phyloP scores from a whole-genome alignment of 1,140 invertebrate genomes.

The Apis florea region DNA sequence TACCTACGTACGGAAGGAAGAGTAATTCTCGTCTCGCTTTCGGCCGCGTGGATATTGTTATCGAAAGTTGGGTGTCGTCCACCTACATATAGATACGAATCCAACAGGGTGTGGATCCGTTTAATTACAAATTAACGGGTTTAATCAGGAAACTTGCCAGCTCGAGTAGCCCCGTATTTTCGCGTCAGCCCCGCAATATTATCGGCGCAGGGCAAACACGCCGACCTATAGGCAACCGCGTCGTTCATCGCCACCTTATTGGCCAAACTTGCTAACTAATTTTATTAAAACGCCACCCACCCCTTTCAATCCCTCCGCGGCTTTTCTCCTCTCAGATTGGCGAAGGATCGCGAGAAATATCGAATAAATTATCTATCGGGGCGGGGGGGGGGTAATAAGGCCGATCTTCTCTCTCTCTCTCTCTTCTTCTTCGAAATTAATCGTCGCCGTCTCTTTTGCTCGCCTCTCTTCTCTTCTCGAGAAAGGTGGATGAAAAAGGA shows the following conservation, averaged over 20 bases:
- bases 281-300: conserved; percentile 68
- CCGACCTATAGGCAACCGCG: conserved; percentile 55
- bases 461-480: too few species aligned
- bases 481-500: neutral
- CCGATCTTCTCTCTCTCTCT: too few species aligned
- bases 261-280: conserved; percentile 71
- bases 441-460: too few species aligned
- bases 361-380: too few species aligned
- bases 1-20: too few species aligned
- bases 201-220: conserved; percentile 59
- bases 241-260: conserved; percentile 70
- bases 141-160: conserved; percentile 74
- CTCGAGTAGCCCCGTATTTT: conserved; percentile 67
- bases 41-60: too few species aligned
- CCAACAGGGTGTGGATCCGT: too few species aligned
- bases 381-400: too few species aligned
- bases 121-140: conserved; percentile 75
- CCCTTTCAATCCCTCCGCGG: neutral
- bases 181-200: conserved; percentile 68
- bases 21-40: too few species aligned
- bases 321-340: neutral
- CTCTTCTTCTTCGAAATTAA: neutral
- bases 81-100: too few species aligned
- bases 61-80: too few species aligned
- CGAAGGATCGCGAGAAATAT: too few species aligned